phyloP scores from a whole-genome alignment of 2,797 vertebrate species.

The Argya squamiceps region DNA sequence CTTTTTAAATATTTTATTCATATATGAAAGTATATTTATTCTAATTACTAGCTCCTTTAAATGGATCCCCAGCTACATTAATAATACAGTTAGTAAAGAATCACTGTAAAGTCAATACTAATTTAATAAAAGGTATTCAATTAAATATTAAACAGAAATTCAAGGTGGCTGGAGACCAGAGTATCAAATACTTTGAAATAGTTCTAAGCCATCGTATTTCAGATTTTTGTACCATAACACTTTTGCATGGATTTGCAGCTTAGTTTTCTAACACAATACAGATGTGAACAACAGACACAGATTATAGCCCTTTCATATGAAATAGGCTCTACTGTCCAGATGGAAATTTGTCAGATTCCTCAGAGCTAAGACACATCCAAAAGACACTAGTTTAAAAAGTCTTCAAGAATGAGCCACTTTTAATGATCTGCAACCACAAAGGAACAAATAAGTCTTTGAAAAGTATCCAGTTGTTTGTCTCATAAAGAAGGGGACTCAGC shows the following conservation, averaged over 20 bases:
- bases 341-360: constrained; percentile 63
- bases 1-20: background rate
- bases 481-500: constrained; percentile 25
- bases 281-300: constrained; percentile 35
- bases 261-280: constrained; percentile 40
- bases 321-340: constrained; percentile 46
- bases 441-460: constrained; percentile 63
- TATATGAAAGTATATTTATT: background rate
- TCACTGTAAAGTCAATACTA: background rate
- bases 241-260: constrained; percentile 22
- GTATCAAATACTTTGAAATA: constrained; percentile 1
- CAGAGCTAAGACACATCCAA: constrained; percentile 51
- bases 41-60: background rate
- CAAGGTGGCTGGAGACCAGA: background rate
- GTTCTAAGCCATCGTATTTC: background rate
- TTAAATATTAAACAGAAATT: constrained; percentile 23
- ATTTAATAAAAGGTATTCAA: background rate
- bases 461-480: constrained; percentile 60
- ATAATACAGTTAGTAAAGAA: background rate
- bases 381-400: constrained; percentile 45
- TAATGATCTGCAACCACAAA: constrained; percentile 54
- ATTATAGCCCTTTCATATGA: constrained; percentile 59
- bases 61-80: background rate
- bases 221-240: constrained; percentile 33
- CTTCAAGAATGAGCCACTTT: constrained; percentile 59